Base-by-base conservation (phyloP, 1,140 invertebrate species). In the Eumaeus atala region DNA sequence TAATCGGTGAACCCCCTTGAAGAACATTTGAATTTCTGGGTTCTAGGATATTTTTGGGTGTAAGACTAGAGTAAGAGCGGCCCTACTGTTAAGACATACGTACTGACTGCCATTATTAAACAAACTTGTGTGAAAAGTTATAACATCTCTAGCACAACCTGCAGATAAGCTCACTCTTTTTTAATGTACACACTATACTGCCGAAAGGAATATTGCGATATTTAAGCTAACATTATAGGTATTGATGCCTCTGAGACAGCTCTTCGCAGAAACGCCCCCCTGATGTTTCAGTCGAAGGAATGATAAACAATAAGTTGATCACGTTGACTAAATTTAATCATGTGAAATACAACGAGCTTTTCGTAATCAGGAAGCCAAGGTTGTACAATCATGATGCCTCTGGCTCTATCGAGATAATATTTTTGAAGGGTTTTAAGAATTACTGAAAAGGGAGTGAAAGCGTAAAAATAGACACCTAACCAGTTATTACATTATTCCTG, bases 281-380 rank as follows among this genome's bases (percentile, higher is more conserved):
- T 28, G 21, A 28, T 3, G 2, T 2, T 28, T 6, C 21, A 3
- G 21, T 28, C 6, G 9, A 57, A 62, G 51, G 12, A 58, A 62
- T 56, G 59, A 53, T 47, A 59, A 34, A 52, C 37, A 56, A 56
- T 14, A 33, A 54, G 17, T 16, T 48, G 9, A 10, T 48, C n/a
- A 44, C 42, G 12, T 12, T 52, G 56, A n/a, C 48, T 10, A 51
- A 62, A 59, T 16, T 50, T 42, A 9, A 62, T n/a, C 21, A 18
- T 16, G 16, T 55, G 12, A 28, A 37, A 52, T 8, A 54, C 36
- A 10, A 53, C n/a, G 3, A 62, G 49, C 40, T 16, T 50, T 37
- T 52, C 49, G 56, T 54, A 67, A 3, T 67, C 9, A 6, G 70
- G 70, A 28, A 51, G 70, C 67, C 70, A 70, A 2, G 67, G 57